Evolutionary conservation across 1,140 invertebrate species (phyloP).

Genomic region (Zaprionus ghesquierei): DNA sequence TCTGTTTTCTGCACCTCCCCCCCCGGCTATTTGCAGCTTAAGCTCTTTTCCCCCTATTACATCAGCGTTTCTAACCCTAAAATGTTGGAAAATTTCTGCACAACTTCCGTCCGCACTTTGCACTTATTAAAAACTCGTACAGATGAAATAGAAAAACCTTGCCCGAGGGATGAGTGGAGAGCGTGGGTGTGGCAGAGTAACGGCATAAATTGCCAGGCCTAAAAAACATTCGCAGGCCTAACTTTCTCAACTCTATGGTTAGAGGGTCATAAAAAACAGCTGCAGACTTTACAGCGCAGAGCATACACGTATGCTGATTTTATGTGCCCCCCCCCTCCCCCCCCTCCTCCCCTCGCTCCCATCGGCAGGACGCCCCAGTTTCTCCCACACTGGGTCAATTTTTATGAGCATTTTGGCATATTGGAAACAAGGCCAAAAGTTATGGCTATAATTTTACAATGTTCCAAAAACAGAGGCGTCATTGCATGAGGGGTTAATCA

Average conservation of each 20-base stretch:
- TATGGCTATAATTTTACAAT: conserved; percentile 72
- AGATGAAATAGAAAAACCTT: conserved; percentile 52
- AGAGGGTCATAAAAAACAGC: conserved; percentile 68
- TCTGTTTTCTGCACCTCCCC: not conserved
- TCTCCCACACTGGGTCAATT: conserved; percentile 70
- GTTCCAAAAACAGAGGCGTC: conserved; percentile 39
- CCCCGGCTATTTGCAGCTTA: conserved; percentile 4
- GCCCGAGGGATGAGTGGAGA: not conserved
- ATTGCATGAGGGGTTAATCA: conserved; percentile 12
- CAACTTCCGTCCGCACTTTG: conserved; percentile 71
- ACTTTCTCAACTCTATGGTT: conserved; percentile 69
- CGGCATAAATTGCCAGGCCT: conserved; percentile 62
- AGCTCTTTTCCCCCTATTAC: conserved; percentile 4
- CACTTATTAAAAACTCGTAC: conserved; percentile 79
- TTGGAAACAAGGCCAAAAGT: conserved; percentile 77
- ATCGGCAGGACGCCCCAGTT: not conserved
- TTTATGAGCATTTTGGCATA: conserved; percentile 79
- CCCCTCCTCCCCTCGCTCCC: not conserved
- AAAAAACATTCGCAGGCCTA: conserved; percentile 51
- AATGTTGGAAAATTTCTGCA: conserved; percentile 46
- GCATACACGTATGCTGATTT: conserved; percentile 80
- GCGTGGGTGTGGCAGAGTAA: not conserved
- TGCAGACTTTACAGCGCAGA: conserved; percentile 71
- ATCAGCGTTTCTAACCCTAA: conserved; percentile 20
- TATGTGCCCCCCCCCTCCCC: conserved; percentile 29